These are phyloP conservation scores for Crenichthys baileyi DNA, from an alignment of 2,797 vertebrate genomes.

Conservation along the genomic window DNA sequence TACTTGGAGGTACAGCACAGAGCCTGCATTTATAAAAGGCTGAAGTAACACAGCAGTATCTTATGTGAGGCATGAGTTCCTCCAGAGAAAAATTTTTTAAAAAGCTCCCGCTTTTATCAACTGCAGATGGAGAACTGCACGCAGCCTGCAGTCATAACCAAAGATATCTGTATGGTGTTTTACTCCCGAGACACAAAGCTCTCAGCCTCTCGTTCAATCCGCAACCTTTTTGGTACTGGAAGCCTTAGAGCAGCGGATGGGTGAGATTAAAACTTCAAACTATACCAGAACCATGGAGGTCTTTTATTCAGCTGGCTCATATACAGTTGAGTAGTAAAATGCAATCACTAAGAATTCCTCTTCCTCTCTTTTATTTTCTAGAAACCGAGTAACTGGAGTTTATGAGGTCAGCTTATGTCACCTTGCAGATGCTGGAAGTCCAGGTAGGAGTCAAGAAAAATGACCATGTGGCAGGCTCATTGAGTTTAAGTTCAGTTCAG, in stretches of 20 bases:
- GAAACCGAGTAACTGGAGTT: constrained; percentile 94
- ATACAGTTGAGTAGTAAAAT: background rate
- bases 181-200: constrained; percentile 95
- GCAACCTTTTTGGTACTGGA: constrained; percentile 93
- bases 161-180: constrained; percentile 99
- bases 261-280: constrained; percentile 68
- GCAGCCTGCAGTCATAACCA: constrained; percentile 94
- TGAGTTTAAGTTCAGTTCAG: background rate
- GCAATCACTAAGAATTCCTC: background rate
- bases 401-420: constrained; percentile 94
- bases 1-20: constrained; percentile 90
- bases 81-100: constrained; percentile 3
- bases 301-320: background rate
- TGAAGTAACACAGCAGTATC: constrained; percentile 11
- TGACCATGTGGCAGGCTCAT: background rate
- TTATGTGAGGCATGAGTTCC: constrained; percentile 29
- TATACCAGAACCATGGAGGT: background rate
- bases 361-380: constrained; percentile 50
- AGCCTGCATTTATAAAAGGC: constrained; percentile 14
- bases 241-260: constrained; percentile 90
- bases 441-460: constrained; percentile 79
- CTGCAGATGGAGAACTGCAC: constrained; percentile 94
- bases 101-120: constrained; percentile 30
- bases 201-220: constrained; percentile 92
- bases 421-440: constrained; percentile 91